Percentiles rank a stretch among this genome's conserved stretches.
These are phyloP conservation scores for Phataginus tricuspis DNA, from an alignment of 2,797 vertebrate species.

Conservation along the genomic window DNA sequence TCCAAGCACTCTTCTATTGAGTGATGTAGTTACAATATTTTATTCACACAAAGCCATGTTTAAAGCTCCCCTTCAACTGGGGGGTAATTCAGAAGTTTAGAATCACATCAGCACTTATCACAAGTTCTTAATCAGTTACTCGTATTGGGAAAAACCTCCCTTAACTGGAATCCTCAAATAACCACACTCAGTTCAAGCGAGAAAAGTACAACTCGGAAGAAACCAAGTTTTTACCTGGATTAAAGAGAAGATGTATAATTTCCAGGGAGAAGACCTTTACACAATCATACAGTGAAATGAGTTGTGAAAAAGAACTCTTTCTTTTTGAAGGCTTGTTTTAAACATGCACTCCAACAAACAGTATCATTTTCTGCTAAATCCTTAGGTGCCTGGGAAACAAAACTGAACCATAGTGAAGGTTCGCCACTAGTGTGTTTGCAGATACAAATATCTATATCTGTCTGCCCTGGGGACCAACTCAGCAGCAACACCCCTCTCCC, in stretches of 20 bases:
- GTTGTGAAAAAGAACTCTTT: not conserved
- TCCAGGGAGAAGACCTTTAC: not conserved
- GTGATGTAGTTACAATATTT: not conserved
- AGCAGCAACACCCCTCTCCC: not conserved
- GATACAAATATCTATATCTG: too few species aligned
- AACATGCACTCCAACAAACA: not conserved
- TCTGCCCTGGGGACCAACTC: not conserved
- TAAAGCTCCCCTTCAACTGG: not conserved
- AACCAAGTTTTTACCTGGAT: not conserved
- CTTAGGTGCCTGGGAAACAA: not conserved
- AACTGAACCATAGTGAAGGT: accelerated
- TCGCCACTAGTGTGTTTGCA: accelerated
- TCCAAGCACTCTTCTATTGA: not conserved
- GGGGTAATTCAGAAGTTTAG: not conserved
- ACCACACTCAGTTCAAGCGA: not conserved
- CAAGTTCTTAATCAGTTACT: not conserved
- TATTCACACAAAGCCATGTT: not conserved
- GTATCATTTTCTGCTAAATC: not conserved
- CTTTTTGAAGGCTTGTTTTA: not conserved
- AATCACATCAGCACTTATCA: not conserved
- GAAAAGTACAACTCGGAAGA: not conserved
- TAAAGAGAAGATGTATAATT: not conserved
- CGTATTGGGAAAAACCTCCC: not conserved
- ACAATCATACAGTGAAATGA: not conserved
- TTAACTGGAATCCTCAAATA: not conserved